phyloP scores from a whole-genome alignment of 2,113 vertebrate species.

The Ondatra zibethicus region DNA sequence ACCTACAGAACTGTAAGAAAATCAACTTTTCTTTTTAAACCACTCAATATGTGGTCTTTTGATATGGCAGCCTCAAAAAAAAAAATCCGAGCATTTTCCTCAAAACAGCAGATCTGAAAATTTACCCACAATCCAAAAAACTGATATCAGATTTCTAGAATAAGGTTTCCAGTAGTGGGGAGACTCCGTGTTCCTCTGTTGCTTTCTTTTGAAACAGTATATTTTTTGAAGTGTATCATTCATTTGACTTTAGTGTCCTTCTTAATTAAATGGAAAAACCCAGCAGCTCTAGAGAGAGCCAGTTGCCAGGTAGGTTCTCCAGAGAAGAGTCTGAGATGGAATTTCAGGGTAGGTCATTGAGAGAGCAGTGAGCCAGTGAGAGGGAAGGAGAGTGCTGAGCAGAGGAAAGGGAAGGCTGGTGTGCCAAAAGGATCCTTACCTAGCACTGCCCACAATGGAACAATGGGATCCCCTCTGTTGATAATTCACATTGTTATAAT shows the following conservation, averaged over 20 bases:
- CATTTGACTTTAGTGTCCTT: slow-evolving; percentile 30
- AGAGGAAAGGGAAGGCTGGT: not conserved
- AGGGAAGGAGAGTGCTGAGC: not conserved
- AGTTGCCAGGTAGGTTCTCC: not conserved
- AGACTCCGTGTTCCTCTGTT: slow-evolving; percentile 32
- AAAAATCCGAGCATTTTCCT: not conserved
- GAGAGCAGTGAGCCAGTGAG: not conserved
- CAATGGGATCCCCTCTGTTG: not conserved
- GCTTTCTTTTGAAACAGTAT: slow-evolving; percentile 53
- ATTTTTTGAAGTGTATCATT: not conserved
- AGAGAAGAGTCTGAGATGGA: not conserved
- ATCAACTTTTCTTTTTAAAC: not conserved
- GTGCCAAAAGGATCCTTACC: not conserved
- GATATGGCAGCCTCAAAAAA: not conserved
- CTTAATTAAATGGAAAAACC: not conserved
- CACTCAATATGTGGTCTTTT: not conserved
- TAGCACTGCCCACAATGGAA: not conserved
- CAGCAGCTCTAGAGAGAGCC: not conserved
- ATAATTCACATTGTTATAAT: not conserved
- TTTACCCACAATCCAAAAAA: not conserved
- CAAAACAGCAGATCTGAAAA: slow-evolving; percentile 16
- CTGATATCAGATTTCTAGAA: not conserved
- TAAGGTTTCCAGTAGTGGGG: slow-evolving; percentile 9
- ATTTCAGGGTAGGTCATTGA: not conserved
- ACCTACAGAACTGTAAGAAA: not conserved